Evolutionary conservation across 2,888 invertebrate species (phyloP), one percentile per base, ranked within the genome.

Genomic region (Xestia xanthographa): DNA sequence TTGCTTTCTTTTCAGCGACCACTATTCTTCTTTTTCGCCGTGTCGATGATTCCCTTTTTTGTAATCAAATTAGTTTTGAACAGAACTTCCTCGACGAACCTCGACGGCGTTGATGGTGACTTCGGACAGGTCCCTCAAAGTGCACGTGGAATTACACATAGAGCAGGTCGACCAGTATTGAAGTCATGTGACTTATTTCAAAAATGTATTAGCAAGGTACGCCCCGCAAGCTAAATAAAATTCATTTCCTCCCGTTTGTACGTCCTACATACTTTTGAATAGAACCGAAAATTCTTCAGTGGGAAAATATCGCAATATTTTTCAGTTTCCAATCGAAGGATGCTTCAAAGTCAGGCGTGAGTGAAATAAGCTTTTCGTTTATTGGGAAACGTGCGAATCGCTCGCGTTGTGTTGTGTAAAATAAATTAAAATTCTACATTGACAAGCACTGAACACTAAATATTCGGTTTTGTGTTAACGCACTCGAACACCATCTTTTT

Each of bases 231-330:
- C 80, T 84, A 90, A 88, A 90, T 87, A 86, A 90, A 91, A 91
- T 89, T 91, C 84, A 89, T 92, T 92, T 91, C 88, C 88, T 88
- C 77, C 72, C 85, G 82, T 89, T 89, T 87, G 80, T 87, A 69
- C 69, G 74, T 87, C 85, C 78, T 86, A 88, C 89, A 90, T 90
- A 90, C 91, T 91, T 91, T 91, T 93, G 91, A 92, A 92, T 92
- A 90, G 91, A 89, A 91, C 89, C 88, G 89, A 91, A 92, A 92
- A 93, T 93, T 93, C 91, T 89, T 91, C 87, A 84, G 85, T 88
- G 82, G 79, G 84, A 91, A 92, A 93, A 93, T 94, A 93, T 93
- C 91, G 91, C 92, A 93, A 94, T 92, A 93, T 94, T 93, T 94
- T 93, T 91, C 92, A 93, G 92, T 94, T 93, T 92, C 89, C 92